These are phyloP conservation scores for Melitaea athalia DNA, from an alignment of 2,888 invertebrate genomes.

Conservation along the genomic window DNA sequence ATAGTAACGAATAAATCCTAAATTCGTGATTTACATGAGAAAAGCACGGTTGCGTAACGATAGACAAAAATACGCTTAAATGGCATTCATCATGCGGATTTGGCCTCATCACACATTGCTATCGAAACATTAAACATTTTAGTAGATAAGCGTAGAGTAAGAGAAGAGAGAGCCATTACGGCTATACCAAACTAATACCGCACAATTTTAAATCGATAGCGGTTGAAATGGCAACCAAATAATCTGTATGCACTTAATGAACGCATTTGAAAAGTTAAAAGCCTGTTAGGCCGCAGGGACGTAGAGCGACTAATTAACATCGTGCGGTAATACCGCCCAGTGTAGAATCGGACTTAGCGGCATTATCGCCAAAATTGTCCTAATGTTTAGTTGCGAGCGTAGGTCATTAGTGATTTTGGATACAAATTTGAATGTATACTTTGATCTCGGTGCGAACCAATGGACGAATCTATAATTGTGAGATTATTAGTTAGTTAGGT, in stretches of 20 bases:
- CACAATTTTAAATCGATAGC: conserved; percentile 64
- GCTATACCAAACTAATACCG: conserved; percentile 46
- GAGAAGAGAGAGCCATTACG: conserved; percentile 38
- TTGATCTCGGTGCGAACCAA: conserved; percentile 32
- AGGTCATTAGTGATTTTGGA: conserved; percentile 60
- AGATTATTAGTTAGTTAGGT: conserved; percentile 25
- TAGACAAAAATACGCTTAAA: conserved; percentile 22
- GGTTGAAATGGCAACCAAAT: conserved; percentile 57
- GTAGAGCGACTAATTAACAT: conserved; percentile 70
- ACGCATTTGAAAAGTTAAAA: conserved; percentile 80
- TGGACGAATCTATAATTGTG: conserved; percentile 17
- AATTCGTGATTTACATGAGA: conserved; percentile 14
- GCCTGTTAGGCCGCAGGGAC: conserved; percentile 66
- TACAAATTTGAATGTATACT: conserved; percentile 46
- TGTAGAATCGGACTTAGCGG: conserved; percentile 75
- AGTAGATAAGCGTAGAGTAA: conserved; percentile 40
- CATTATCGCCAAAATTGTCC: conserved; percentile 78
- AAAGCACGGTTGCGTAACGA: background rate
- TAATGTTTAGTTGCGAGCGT: conserved; percentile 74
- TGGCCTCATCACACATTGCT: conserved; percentile 20
- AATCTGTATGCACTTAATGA: conserved; percentile 70
- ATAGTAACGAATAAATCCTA: conserved; percentile 22
- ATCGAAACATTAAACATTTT: conserved; percentile 49
- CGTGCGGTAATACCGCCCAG: conserved; percentile 62
- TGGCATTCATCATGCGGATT: conserved; percentile 33